phyloP scores from a whole-genome alignment of 2,797 vertebrate species.

The Heliangelus exortis region DNA sequence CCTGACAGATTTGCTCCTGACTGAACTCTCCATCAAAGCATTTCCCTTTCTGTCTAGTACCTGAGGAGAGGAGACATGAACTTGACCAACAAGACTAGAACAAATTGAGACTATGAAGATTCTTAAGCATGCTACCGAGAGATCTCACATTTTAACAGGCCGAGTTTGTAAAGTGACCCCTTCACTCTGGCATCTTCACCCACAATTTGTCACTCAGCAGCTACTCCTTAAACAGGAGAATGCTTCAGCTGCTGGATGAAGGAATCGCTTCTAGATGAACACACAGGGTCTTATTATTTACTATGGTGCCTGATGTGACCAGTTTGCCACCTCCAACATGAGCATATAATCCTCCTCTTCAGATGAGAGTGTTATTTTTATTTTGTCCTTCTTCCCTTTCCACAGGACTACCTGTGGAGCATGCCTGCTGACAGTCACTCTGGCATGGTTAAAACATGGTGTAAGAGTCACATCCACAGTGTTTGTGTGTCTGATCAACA shows the following conservation, averaged over 20 bases:
- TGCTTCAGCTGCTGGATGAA: not conserved
- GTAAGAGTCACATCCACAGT: not conserved
- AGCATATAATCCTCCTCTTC: not conserved
- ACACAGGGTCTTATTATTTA: not conserved
- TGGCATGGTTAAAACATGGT: not conserved
- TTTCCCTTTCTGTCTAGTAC: not conserved
- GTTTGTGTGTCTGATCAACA: not conserved
- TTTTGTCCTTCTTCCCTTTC: not conserved
- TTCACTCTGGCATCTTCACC: not conserved
- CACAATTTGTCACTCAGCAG: constrained; percentile 4
- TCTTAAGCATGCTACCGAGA: not conserved
- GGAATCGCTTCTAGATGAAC: not conserved
- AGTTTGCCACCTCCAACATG: not conserved
- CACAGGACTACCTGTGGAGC: not conserved
- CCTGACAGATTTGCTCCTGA: rapidly evolving
- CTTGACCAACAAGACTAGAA: not conserved
- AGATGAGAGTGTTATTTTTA: not conserved
- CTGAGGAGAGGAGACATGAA: not conserved
- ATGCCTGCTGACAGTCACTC: not conserved
- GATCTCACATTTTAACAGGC: not conserved
- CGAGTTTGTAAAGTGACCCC: not conserved
- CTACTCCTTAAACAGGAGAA: not conserved
- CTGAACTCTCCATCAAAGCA: not conserved
- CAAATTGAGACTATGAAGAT: not conserved
- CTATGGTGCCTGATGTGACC: not conserved